Base-by-base conservation (phyloP, 2,113 vertebrate genomes). In the Alligator sinensis region DNA sequence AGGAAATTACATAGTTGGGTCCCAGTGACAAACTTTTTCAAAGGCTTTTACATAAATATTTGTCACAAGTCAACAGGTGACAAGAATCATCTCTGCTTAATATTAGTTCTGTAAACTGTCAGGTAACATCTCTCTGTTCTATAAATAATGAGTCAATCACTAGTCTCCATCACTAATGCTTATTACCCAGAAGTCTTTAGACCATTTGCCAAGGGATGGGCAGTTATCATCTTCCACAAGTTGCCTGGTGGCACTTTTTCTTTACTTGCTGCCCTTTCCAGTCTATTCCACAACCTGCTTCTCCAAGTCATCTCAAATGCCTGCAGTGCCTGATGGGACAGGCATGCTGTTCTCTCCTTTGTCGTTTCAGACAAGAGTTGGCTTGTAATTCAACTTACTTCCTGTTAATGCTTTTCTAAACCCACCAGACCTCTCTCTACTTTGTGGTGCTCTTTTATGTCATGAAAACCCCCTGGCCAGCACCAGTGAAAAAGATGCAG, bases 331-430 rank as follows among this genome's bases (percentile, higher is more conserved):
- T 24, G 25, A 61, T 70, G 59, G 58, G 57, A 93, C 62, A n/a
- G 38, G 57, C 10, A 38, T 0, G 0, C 75, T 94, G 84, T 63
- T 7, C 11, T 81, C 7, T 19, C 59, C 76, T 66, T 84, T 34
- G 0, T 82, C 68, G 59, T 38, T 82, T 2, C 55, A 54, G 61
- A 70, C 77, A 62, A 85, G 21, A 22, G 68, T 47, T 64, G 78
- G 64, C 63, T 58, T 77, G 34, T 87, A 61, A 87, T 74, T 90
- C 70, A 74, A 90, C 96, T 63, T 59, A 59, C 21, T 60, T 93
- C 88, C 88, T 58, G 84, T 57, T 62, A 28, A 6, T 1, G 10
- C 61, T 92, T 84, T 82, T 82, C 88, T 61, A 80, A 91, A 90
- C 28, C 83, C 78, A 61, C 57, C 24, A 38, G 68, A 38, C 70